Conservation (phyloP, 2,888 invertebrate genomes). For the Caenorhabditis afra region DNA sequence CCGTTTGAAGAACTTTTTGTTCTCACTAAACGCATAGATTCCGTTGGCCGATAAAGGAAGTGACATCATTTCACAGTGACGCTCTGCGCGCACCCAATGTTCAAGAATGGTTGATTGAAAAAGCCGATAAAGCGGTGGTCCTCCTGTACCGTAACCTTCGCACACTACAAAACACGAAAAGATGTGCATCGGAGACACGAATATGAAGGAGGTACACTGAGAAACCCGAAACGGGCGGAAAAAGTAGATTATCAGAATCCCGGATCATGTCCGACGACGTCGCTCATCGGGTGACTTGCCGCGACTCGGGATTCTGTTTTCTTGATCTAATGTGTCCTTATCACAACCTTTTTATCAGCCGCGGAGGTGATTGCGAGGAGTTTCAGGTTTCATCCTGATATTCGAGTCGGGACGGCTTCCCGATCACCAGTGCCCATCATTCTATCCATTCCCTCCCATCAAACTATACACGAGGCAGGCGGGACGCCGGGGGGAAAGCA, state of each 20-base stretch:
- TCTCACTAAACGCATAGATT: constrained; percentile 11
- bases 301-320: constrained; percentile 21
- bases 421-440: constrained; percentile 18
- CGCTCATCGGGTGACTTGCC: not conserved
- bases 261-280: constrained; percentile 8
- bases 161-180: constrained; percentile 39
- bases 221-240: not conserved
- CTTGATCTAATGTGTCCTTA: constrained; percentile 42
- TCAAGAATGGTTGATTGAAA: constrained; percentile 33
- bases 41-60: constrained; percentile 10
- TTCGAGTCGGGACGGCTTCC: constrained; percentile 15
- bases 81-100: constrained; percentile 30
- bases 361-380: constrained; percentile 23
- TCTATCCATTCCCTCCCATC: constrained; percentile 15
- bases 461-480: constrained; percentile 31
- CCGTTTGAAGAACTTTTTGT: constrained; percentile 5
- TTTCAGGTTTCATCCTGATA: constrained; percentile 36
- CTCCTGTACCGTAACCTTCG: constrained; percentile 8
- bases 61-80: constrained; percentile 32
- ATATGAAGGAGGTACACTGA: not conserved
- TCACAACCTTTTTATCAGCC: constrained; percentile 30
- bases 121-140: constrained; percentile 13
- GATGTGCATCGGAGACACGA: constrained; percentile 1
- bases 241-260: constrained; percentile 9
- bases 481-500: constrained; percentile 6